Evolutionary conservation across 2,797 vertebrate genomes (phyloP).

Genomic region (Luscinia megarhynchos): DNA sequence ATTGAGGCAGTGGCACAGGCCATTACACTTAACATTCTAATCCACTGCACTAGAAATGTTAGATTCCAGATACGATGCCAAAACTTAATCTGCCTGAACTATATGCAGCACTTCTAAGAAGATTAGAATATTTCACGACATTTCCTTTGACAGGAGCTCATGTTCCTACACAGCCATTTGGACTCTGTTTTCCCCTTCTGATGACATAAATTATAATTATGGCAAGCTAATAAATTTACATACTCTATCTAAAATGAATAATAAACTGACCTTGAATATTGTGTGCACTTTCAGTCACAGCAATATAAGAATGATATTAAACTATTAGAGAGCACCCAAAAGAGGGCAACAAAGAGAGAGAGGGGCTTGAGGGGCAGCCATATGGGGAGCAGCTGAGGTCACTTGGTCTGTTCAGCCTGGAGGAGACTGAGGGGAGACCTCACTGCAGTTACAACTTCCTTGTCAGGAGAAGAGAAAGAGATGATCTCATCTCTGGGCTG

Average conservation of each 20-base stretch:
- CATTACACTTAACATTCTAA: not conserved
- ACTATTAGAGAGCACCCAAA: not conserved
- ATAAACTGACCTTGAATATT: not conserved
- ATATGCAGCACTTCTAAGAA: not conserved
- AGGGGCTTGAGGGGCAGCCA: fast-evolving
- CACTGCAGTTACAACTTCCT: fast-evolving
- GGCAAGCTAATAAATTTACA: not conserved
- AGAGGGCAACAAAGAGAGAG: not conserved
- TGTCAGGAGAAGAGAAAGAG: fast-evolving
- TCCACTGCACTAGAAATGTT: not conserved
- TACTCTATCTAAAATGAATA: not conserved
- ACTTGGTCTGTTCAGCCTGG: not conserved
- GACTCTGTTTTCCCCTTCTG: not conserved
- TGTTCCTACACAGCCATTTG: not conserved
- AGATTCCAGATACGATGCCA: not conserved
- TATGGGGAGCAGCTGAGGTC: not conserved
- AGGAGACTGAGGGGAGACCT: not conserved
- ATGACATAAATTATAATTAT: not conserved
- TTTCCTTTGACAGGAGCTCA: not conserved
- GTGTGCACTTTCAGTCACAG: not conserved
- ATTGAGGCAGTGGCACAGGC: not conserved
- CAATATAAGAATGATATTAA: not conserved
- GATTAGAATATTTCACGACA: slow-evolving; percentile 13
- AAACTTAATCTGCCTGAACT: not conserved
- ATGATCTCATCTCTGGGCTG: not conserved